Evolutionary conservation across 2,797 vertebrate genomes (phyloP), one percentile per base, ranked within the genome.

Genomic region (Chaetodon trifasciatus): DNA sequence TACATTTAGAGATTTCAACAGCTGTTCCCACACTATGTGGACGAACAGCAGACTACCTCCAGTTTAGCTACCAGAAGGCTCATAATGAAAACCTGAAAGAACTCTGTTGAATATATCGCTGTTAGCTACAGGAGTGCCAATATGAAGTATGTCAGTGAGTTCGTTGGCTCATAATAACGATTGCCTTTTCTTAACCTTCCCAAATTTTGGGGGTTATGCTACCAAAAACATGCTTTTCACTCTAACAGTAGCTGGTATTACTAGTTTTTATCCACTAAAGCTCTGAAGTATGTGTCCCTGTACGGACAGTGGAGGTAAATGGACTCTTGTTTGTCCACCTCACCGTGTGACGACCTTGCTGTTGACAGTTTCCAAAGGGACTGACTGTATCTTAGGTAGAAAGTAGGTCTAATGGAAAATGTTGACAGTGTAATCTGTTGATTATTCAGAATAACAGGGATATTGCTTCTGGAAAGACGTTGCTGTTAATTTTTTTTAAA

Each of bases 1-100:
- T 63, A 63, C 17, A 53, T 82, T 81, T 58, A 58, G 32, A 71
- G 81, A 65, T 57, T 3, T 40, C 69, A 70, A 78, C 52, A 84
- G 42, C 52, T 72, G 49, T 50, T 72, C 19, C 2, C 9, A 74
- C 24, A 12, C 8, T n/a, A 15, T 63, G 57, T 79, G 64, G 49
- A 74, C 44, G 78, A 56, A 76, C 40, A 78, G 24, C 61, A 16
- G 57, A 50, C 23, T 60, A 74, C 49, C 44, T 74, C 39, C 44
- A 42, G 6, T 65, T 28, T n/a, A 64, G 46, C 66, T 71, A 65
- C 61, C 50, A 56, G 57, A 70, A 65, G 74, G 49, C 72, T 69
- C 35, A 46, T 50, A 55, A 62, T 64, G 8, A 57, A 57, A 68
- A 74, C 72, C 62, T 85, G 65, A 86, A 78, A 53, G 62, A 69